Evolutionary conservation across 2,797 vertebrate genomes (phyloP).

Genomic region (Moxostoma hubbsi): DNA sequence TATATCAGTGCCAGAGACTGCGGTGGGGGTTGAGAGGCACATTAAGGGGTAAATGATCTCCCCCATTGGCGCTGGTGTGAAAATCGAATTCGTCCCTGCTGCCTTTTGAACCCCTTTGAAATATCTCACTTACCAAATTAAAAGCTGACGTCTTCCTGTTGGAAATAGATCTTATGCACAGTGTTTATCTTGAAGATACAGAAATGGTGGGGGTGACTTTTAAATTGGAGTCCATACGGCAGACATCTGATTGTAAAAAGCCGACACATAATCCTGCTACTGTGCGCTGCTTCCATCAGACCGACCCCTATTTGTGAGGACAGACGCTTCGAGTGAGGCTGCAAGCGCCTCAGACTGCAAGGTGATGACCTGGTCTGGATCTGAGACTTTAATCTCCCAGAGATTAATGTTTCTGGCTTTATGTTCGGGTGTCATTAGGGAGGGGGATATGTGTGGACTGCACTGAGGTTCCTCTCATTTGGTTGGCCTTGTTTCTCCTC

Average conservation of each 20-base stretch:
- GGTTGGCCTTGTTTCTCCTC: slow-evolving; percentile 77
- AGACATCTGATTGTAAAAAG: slow-evolving; percentile 71
- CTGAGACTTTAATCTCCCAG: slow-evolving; percentile 72
- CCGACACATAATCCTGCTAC: slow-evolving; percentile 71
- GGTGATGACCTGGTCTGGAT: slow-evolving; percentile 71
- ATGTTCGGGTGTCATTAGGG: slow-evolving; percentile 60
- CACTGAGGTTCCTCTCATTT: slow-evolving; percentile 71
- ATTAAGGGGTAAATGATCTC: slow-evolving; percentile 80
- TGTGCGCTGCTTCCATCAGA: slow-evolving; percentile 66
- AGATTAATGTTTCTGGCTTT: slow-evolving; percentile 75
- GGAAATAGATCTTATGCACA: slow-evolving; percentile 71
- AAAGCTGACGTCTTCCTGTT: slow-evolving; percentile 73
- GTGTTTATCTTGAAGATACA: slow-evolving; percentile 66
- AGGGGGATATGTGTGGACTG: slow-evolving; percentile 45
- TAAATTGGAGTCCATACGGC: slow-evolving; percentile 59
- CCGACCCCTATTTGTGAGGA: slow-evolving; percentile 66
- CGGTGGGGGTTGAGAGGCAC: slow-evolving; percentile 40
- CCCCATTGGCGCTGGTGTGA: slow-evolving; percentile 70
- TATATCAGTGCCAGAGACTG: slow-evolving; percentile 79
- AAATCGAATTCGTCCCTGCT: slow-evolving; percentile 72
- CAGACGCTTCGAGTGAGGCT: slow-evolving; percentile 61
- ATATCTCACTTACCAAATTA: slow-evolving; percentile 73
- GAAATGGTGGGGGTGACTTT: slow-evolving; percentile 17
- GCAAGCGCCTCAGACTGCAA: slow-evolving; percentile 57
- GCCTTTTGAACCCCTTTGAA: slow-evolving; percentile 30